These are phyloP conservation scores for Chironomus striatipennis DNA, from an alignment of 1,140 invertebrate species.

Conservation along the genomic window DNA sequence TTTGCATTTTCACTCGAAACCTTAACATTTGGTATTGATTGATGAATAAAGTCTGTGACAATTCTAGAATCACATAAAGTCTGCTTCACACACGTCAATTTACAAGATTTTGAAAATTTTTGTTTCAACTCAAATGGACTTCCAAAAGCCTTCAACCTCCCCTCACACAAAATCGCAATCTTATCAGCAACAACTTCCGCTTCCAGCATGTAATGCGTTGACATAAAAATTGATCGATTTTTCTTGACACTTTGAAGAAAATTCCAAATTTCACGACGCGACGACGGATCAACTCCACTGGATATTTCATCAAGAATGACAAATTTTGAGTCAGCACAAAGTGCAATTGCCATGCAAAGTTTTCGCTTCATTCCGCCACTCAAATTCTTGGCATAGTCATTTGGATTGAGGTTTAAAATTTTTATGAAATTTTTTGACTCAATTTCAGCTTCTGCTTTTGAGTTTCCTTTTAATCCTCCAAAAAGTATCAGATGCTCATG, in stretches of 20 bases:
- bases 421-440: slow-evolving; percentile 50
- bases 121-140: slow-evolving; percentile 76
- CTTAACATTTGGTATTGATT: slow-evolving; percentile 33
- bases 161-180: slow-evolving; percentile 75
- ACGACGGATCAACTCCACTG: slow-evolving; percentile 35
- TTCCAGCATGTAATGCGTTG: slow-evolving; percentile 95
- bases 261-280: slow-evolving; percentile 88
- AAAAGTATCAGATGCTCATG: slow-evolving; percentile 80
- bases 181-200: slow-evolving; percentile 84
- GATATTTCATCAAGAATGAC: slow-evolving; percentile 62
- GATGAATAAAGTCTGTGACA: slow-evolving; percentile 32
- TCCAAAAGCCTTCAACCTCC: slow-evolving; percentile 68
- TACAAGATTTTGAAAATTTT: slow-evolving; percentile 59
- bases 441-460: slow-evolving; percentile 40
- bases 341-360: slow-evolving; percentile 62
- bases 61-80: slow-evolving; percentile 30
- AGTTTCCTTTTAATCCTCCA: slow-evolving; percentile 59
- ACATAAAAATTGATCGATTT: slow-evolving; percentile 66
- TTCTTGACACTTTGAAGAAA: slow-evolving; percentile 52
- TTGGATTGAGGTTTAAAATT: slow-evolving; percentile 51
- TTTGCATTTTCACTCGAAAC: slow-evolving; percentile 34
- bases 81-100: slow-evolving; percentile 40
- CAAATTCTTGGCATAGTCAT: slow-evolving; percentile 43
- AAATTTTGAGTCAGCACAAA: slow-evolving; percentile 51
- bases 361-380: slow-evolving; percentile 77